Base-by-base conservation (phyloP, 2,113 vertebrate genomes). In the Serilophus lunatus region DNA sequence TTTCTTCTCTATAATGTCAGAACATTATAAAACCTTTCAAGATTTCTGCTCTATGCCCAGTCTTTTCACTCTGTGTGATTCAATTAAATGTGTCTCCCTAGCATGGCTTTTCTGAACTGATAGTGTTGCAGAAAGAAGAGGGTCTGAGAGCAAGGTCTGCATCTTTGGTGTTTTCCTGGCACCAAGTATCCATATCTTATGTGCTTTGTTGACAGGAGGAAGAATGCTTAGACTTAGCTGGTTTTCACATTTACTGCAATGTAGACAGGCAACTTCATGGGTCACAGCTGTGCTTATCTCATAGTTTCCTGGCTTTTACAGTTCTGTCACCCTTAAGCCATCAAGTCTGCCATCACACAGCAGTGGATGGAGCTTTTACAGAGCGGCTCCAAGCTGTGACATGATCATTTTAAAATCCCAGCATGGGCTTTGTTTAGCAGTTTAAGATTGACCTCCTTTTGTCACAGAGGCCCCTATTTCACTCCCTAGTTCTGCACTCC, bases 271-370 rank as follows among this genome's bases (percentile, higher is more conserved):
- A 66, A 81, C 74, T 97, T 97, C 93, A 96, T 97, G 89, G 71
- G 71, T 96, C 78, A 96, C 97, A 98, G 95, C 94, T 98, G 96
- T 96, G 95, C 93, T 97, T 95, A 93, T 94, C 97, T 95, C 88
- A 38, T n/a, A 75, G 53, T 95, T 98, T 98, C 96, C 96, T 97
- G 94, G 83, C 68, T 93, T 92, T 89, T 74, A 59, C 70, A 79
- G 44, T 85, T 92, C 77, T 96, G 85, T 57, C 60, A 86, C 75
- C 88, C 3, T 0, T 24, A 3, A 96, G 49, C 70, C 68, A 3
- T 91, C 53, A 86, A 42, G 60, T 74, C 79, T 93, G 59, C 49
- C 22, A 79, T 88, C 44, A 63, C 78, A 89, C 65, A 93, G 56
- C 1, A 0, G 60, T 2, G 24, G 93, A 89, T 82, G 85, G 81